Conservation (phyloP, 2,797 vertebrate species). For the Myotis daubentonii region DNA sequence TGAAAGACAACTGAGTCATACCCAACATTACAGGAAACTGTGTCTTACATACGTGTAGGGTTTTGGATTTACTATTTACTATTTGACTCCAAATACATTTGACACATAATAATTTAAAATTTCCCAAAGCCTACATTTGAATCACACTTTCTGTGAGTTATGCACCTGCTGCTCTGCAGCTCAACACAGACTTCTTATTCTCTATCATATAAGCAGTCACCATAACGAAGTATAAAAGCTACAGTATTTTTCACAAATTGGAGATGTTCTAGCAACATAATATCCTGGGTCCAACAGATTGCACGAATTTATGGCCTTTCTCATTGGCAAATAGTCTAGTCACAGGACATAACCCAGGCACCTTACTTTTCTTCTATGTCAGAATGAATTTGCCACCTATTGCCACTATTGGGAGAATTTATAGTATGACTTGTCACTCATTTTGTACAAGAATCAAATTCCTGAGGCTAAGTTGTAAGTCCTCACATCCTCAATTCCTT, state of each 20-base stretch:
- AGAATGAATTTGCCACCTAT: neutral
- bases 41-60: neutral
- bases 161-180: neutral
- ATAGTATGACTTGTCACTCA: neutral
- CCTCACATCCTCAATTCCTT: neutral
- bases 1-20: neutral
- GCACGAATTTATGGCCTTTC: neutral
- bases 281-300: neutral
- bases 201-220: neutral
- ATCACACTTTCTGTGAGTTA: neutral
- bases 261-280: neutral
- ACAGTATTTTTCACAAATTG: neutral
- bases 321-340: neutral
- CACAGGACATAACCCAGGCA: neutral
- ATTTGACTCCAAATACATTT: neutral
- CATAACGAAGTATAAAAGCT: neutral
- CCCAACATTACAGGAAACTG: neutral
- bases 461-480: neutral
- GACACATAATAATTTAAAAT: neutral
- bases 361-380: neutral
- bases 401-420: neutral
- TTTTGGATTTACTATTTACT: neutral
- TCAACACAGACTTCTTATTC: neutral
- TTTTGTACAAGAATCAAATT: neutral
- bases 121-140: neutral